These are phyloP conservation scores for Stylophora pistillata DNA, from an alignment of 64 coral and sea anemone genomes.

Conservation along the genomic window DNA sequence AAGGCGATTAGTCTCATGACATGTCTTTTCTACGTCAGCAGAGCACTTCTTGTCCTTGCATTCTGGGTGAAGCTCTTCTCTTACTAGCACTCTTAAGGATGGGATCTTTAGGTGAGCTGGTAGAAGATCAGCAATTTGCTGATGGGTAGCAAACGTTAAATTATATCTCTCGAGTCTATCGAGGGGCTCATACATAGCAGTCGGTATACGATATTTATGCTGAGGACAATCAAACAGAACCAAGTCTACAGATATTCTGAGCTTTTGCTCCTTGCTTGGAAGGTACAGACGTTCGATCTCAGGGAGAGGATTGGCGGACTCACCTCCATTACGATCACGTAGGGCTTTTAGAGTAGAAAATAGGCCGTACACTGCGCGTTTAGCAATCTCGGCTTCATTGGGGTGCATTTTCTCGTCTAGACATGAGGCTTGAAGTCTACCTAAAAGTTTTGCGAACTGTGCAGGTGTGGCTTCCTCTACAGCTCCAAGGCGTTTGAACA, in stretches of 20 bases:
- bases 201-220: background rate
- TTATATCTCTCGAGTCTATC: slow-evolving; percentile 14
- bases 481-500: slow-evolving; percentile 90
- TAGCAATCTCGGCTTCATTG: slow-evolving; percentile 60
- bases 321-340: background rate
- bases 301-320: slow-evolving; percentile 1
- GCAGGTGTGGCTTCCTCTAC: slow-evolving; percentile 55
- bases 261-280: too few species aligned
- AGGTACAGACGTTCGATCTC: too few species aligned
- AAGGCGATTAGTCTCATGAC: slow-evolving; percentile 41
- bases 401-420: slow-evolving; percentile 58
- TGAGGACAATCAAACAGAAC: too few species aligned
- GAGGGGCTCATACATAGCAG: slow-evolving; percentile 6
- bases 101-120: slow-evolving; percentile 64
- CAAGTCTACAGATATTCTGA: too few species aligned
- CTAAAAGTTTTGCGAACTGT: slow-evolving; percentile 76
- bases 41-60: slow-evolving; percentile 58
- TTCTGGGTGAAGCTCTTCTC: slow-evolving; percentile 65
- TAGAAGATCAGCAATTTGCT: slow-evolving; percentile 41
- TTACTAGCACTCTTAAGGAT: slow-evolving; percentile 36
- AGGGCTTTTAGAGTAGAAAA: slow-evolving; percentile 58
- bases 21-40: slow-evolving; percentile 28
- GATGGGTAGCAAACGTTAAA: slow-evolving; percentile 3
- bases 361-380: slow-evolving; percentile 61
- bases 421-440: slow-evolving; percentile 23